phyloP scores from a whole-genome alignment of 2,797 vertebrate species.

The Scyliorhinus canicula region DNA sequence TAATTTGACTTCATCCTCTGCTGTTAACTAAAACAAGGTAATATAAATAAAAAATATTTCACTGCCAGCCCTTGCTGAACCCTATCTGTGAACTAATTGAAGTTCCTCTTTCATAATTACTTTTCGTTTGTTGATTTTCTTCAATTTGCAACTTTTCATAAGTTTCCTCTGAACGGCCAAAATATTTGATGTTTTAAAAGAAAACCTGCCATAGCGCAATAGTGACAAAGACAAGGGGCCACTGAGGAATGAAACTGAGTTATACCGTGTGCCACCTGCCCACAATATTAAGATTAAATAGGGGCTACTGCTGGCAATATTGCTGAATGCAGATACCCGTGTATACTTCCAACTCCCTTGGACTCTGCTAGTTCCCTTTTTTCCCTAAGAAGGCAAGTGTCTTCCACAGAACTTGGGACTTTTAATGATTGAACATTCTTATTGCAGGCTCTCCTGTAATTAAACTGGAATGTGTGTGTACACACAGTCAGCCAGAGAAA shows the following conservation, averaged over 20 bases:
- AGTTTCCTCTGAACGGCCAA: not conserved
- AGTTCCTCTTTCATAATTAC: not conserved
- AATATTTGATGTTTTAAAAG: not conserved
- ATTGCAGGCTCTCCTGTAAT: not conserved
- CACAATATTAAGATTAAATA: not conserved
- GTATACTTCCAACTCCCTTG: not conserved
- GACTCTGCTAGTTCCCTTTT: not conserved
- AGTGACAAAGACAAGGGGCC: not conserved
- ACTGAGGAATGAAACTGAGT: not conserved
- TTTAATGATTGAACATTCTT: not conserved
- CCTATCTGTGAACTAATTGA: too few species aligned
- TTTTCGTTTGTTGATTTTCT: not conserved
- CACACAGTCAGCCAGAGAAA: not conserved
- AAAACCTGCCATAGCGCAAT: not conserved
- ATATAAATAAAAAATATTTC: not conserved
- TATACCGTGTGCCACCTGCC: not conserved
- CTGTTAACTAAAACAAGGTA: not conserved
- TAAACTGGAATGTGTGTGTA: not conserved
- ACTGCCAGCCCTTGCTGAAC: not conserved
- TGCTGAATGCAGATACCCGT: not conserved
- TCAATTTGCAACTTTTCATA: not conserved
- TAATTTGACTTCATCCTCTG: not conserved
- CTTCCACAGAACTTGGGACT: conserved; percentile 20
- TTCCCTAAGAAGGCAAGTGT: not conserved
- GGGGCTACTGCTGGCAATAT: not conserved